Base-by-base conservation (phyloP, 2,888 invertebrate species). In the Pyrocoelia pectoralis region DNA sequence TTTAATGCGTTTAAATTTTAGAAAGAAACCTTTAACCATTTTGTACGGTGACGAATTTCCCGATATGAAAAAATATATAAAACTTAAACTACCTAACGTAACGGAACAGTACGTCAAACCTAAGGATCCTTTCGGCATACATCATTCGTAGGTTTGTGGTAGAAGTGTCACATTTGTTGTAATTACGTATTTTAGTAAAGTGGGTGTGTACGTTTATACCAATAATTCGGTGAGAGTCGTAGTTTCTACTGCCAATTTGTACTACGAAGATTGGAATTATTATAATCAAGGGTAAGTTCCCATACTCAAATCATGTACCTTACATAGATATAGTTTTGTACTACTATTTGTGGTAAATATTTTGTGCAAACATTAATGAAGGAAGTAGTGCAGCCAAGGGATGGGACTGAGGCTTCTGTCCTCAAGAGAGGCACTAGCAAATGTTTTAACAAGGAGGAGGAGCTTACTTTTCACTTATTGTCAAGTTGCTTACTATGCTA, bases 201-300 rank as follows among this genome's bases (percentile, higher is more conserved):
- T 97, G 87, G 94, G 95, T 85, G 78, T 98, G 0, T 83, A 97
- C 0, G 87, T 89, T 51, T 97, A 97, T 74, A 89, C 86, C 65
- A 91, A 95, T 73, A 86, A 89, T 0, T 93, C 94, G 0, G 81
- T 97, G 55, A 84, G 97, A 9, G 88, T 98, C 4, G 90, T 96
- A 0, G 87, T 98, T 28, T 94, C 93, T 0, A 97, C 97, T 0
- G 95, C 97, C 0, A 98, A 98, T 83, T 83, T 98, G 2, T 92
- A 97, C 70, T 84, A 89, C 17, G 90, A 92, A 67, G 98, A 98
- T 80, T 98, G 98, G 98, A 89, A 92, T 74, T 93, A 97, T 79
- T 89, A 96, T 72, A 95, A 96, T 0, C 97, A 98, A 81, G 96
- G 96, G 88, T 93, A 78, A 8, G 33, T 13, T 49, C 8, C 8